phyloP scores from a whole-genome alignment of 1,140 invertebrate genomes.

The Steinernema khuongi region DNA sequence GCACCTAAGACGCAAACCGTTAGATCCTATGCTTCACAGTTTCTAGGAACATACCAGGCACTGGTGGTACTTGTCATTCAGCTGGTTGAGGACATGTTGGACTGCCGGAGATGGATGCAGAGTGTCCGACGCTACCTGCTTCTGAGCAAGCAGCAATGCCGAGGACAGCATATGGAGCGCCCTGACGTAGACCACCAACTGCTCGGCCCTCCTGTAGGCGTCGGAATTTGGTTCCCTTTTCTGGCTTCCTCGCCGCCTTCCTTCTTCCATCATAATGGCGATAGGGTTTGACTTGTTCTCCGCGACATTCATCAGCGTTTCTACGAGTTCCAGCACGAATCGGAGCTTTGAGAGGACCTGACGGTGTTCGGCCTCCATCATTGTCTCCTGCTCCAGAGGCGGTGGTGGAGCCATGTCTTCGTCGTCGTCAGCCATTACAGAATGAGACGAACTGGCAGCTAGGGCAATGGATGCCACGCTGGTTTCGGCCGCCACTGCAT shows the following conservation, averaged over 20 bases:
- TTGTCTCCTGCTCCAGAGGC: slow-evolving; percentile 86
- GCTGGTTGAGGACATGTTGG: slow-evolving; percentile 66
- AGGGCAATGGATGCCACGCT: slow-evolving; percentile 31
- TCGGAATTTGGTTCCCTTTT: slow-evolving; percentile 44
- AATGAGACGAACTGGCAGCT: slow-evolving; percentile 3
- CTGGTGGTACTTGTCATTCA: slow-evolving; percentile 58
- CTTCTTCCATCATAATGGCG: slow-evolving; percentile 45
- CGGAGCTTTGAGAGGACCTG: slow-evolving; percentile 85
- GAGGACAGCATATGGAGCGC: slow-evolving; percentile 85
- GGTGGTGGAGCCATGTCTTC: slow-evolving; percentile 61
- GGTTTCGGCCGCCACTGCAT: neutral
- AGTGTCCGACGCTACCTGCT: slow-evolving; percentile 74
- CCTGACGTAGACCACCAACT: slow-evolving; percentile 80
- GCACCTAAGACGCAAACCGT: slow-evolving; percentile 43
- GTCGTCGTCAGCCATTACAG: slow-evolving; percentile 19
- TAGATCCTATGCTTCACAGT: neutral
- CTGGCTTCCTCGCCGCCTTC: slow-evolving; percentile 41
- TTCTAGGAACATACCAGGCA: slow-evolving; percentile 42
- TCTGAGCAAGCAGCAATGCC: slow-evolving; percentile 79
- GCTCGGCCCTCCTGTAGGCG: slow-evolving; percentile 70
- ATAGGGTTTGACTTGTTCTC: slow-evolving; percentile 70
- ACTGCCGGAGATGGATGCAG: slow-evolving; percentile 83
- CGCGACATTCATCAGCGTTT: slow-evolving; percentile 79
- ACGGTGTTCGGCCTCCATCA: slow-evolving; percentile 86
- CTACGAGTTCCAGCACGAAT: slow-evolving; percentile 81